Evolutionary conservation across 2,797 vertebrate genomes (phyloP), one percentile per base, ranked within the genome.

Genomic region (Schizopygopsis malacanthus): DNA sequence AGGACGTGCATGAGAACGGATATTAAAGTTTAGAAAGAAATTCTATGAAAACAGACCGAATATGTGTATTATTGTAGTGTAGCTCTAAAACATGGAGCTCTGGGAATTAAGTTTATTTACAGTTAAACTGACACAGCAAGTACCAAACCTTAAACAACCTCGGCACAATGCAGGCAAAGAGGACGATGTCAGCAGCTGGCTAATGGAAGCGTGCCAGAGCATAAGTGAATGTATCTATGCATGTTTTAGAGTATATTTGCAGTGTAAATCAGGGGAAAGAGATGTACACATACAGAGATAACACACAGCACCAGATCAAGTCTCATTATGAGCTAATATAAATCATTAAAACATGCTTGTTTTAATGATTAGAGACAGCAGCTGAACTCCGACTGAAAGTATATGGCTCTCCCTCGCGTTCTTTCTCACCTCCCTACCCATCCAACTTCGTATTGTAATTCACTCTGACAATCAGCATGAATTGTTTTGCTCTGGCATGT

Each of bases 391-490:
- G 41, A 45, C 56, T 79, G 15, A 80, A 63, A 50, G 43, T 67
- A 52, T 41, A 52, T 79, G n/a, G 37, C 72, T 81, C 71, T 67
- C 28, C 83, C 70, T 69, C 50, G 37, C 70, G 52, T 54, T 22
- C 22, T 84, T 37, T 75, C 70, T 54, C 85, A n/a, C 85, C 85
- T 80, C 81, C 80, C 88, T 76, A 54, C 86, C 12, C 86, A 71
- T 76, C 88, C 50, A 2, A n/a, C 80, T 33, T 73, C 43, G 69
- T 88, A 70, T 12, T 39, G 84, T 93, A 92, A 93, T 90, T 93
- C 89, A 85, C 84, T 85, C 84, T 91, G 92, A 93, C 92, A 93
- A 81, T 85, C 79, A 85, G 54, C 78, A 86, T 86, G 50, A 76
- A 89, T 85, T 87, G 78, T 89, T 89, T 88, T 72, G 90, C 89